Conservation (phyloP, 2,113 vertebrate genomes). For the Caranx ignobilis region DNA sequence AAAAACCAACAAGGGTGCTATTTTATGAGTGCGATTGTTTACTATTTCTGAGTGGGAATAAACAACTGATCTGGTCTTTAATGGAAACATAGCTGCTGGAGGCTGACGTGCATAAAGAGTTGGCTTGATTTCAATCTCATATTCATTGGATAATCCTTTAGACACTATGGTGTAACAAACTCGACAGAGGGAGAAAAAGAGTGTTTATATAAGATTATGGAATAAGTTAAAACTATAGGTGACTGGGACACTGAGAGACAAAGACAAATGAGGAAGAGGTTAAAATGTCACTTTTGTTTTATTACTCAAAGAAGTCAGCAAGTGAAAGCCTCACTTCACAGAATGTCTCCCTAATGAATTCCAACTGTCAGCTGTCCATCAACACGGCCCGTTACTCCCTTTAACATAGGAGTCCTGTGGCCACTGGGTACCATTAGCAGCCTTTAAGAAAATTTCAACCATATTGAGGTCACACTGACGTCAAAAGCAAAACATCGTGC, state of each 20-base stretch:
- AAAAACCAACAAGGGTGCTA: background rate
- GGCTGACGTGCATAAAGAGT: background rate
- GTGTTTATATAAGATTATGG: too few species aligned
- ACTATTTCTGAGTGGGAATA: conserved; percentile 6
- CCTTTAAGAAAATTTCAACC: background rate
- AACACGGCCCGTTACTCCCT: background rate
- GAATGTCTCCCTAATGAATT: conserved; percentile 6
- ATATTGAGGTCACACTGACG: background rate
- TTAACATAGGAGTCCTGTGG: background rate
- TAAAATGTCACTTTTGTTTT: conserved; percentile 2
- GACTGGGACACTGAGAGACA: conserved; percentile 1
- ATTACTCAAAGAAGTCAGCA: background rate
- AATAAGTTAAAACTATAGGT: background rate
- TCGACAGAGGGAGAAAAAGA: background rate
- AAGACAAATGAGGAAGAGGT: conserved; percentile 2
- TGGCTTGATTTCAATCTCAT: background rate
- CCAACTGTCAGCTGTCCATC: conserved; percentile 14
- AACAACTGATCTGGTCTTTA: background rate
- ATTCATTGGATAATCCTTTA: background rate
- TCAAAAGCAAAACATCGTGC: background rate
- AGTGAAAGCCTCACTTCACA: conserved; percentile 11
- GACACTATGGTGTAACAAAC: too few species aligned
- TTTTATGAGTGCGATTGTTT: background rate
- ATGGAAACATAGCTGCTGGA: background rate
- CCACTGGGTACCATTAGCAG: too few species aligned